phyloP scores from a whole-genome alignment of 2,797 vertebrate genomes.

The Tapirus indicus region DNA sequence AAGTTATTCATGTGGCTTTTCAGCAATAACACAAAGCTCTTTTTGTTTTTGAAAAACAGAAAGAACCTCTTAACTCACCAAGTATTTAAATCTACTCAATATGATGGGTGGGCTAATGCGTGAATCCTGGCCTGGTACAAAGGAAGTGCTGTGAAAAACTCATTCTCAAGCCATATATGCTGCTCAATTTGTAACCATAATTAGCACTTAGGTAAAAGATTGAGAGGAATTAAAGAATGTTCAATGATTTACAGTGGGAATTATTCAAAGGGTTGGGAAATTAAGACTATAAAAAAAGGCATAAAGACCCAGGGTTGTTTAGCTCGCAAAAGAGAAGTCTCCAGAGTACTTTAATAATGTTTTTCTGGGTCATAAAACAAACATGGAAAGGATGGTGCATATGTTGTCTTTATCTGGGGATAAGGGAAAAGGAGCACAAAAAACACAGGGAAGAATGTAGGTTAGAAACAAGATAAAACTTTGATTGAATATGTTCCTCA shows the following conservation, averaged over 20 bases:
- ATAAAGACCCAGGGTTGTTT: background rate
- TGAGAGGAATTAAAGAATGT: constrained; percentile 17
- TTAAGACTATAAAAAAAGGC: background rate
- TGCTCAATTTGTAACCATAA: constrained; percentile 9
- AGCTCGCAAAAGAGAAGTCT: background rate
- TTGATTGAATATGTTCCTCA: background rate
- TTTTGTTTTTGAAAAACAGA: constrained; percentile 74
- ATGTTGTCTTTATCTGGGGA: background rate
- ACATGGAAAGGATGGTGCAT: background rate
- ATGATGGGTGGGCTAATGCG: constrained; percentile 21
- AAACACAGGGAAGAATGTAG: background rate
- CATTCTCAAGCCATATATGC: background rate
- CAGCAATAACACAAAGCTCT: constrained; percentile 72
- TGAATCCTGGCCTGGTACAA: constrained; percentile 24
- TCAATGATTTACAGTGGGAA: constrained; percentile 7
- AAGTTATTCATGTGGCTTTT: constrained; percentile 72
- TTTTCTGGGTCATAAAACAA: constrained; percentile 42
- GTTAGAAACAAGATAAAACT: background rate
- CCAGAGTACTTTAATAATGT: background rate
- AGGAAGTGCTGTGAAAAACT: constrained; percentile 48
- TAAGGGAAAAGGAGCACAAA: background rate
- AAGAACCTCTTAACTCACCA: constrained; percentile 72
- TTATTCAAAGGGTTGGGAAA: constrained; percentile 41
- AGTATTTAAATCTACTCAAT: constrained; percentile 72
- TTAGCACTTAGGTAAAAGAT: background rate